A percentile compares a stretch with the other conserved stretches of the same genome.
Evolutionary conservation across 2,113 vertebrate genomes (phyloP).

Genomic region (Cephalopholis sonnerati): DNA sequence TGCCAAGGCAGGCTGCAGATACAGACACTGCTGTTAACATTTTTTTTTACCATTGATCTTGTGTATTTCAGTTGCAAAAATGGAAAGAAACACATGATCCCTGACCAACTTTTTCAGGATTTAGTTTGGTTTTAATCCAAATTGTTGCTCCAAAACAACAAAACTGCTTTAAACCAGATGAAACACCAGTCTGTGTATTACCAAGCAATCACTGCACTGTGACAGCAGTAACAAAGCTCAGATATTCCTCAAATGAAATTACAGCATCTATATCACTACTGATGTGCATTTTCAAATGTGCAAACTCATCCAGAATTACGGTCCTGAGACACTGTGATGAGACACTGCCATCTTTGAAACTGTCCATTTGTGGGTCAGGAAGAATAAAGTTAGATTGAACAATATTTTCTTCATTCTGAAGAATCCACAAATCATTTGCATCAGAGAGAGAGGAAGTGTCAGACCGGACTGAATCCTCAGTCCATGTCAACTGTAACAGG

Average conservation of each 20-base stretch:
- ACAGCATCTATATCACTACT: slow-evolving; percentile 12
- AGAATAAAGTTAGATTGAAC: background rate
- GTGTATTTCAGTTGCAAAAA: background rate
- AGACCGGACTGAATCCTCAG: slow-evolving; percentile 58
- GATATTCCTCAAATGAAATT: slow-evolving; percentile 4
- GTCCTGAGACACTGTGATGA: slow-evolving; percentile 7
- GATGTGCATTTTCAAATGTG: slow-evolving; percentile 12
- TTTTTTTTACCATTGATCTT: background rate
- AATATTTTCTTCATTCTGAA: slow-evolving; percentile 4
- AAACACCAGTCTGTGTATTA: slow-evolving; percentile 20
- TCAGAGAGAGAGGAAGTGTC: background rate
- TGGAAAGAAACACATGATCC: background rate
- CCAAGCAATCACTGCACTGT: background rate
- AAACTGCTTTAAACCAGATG: slow-evolving; percentile 27
- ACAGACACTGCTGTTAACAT: too few relatives aligned
- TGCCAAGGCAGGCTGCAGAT: background rate
- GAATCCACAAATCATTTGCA: background rate
- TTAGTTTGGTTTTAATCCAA: slow-evolving; percentile 52
- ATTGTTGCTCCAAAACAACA: slow-evolving; percentile 26
- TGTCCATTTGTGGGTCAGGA: background rate
- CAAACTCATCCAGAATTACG: slow-evolving; percentile 7
- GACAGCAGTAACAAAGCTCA: background rate
- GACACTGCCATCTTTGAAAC: background rate
- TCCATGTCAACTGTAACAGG: slow-evolving; percentile 82
- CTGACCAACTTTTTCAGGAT: background rate